Base-by-base conservation (phyloP, 1,140 invertebrate species). In the Dendroctonus ponderosae region DNA sequence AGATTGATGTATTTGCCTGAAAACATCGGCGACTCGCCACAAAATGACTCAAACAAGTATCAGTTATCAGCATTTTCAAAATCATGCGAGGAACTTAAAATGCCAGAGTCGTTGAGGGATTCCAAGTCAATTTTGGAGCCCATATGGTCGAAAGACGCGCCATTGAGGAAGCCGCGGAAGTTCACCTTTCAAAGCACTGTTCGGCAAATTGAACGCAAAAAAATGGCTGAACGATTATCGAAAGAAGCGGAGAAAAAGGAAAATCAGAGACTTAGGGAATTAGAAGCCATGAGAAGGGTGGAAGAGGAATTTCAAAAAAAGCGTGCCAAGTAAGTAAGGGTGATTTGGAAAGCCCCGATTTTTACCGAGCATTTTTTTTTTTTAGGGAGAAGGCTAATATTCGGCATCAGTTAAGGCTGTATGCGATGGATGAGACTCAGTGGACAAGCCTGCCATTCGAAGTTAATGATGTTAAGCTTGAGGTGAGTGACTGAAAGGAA, bases 101-200 rank as follows among this genome's bases (percentile, higher is more conserved):
- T 53, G 26, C 70, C 67, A 12, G 66, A 71, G 44, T 49, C 56
- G 7, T 46, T 80, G 37, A 76, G 70, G 59, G 77, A 78, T 46
- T 62, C 62, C n/a, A 52, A 51, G 8, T 56, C 62, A 39, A 77
- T 74, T 54, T 56, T 42, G 15, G 67, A 71, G 26, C 46, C 62
- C 37, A 54, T 62, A n/a, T 63, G 61, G 46, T 67, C 51, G 6
- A 72, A 71, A 11, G 50, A 53, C 5, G 48, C 38, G 39, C 43
- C 53, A 59, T 71, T 66, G 67, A 67, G 71, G 53, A 84, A 82
- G 71, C 66, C 75, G 11, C 88, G 87, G 71, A 85, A 88, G 72
- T 92, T 92, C 77, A 91, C 87, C 0, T 92, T 92, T 77, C 90
- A 93, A 77, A 91, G 89, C 63, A 92, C 91, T 0, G 86, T 93